These are phyloP conservation scores for Sylvia atricapilla DNA, from an alignment of 2,113 vertebrate species.

Conservation along the genomic window DNA sequence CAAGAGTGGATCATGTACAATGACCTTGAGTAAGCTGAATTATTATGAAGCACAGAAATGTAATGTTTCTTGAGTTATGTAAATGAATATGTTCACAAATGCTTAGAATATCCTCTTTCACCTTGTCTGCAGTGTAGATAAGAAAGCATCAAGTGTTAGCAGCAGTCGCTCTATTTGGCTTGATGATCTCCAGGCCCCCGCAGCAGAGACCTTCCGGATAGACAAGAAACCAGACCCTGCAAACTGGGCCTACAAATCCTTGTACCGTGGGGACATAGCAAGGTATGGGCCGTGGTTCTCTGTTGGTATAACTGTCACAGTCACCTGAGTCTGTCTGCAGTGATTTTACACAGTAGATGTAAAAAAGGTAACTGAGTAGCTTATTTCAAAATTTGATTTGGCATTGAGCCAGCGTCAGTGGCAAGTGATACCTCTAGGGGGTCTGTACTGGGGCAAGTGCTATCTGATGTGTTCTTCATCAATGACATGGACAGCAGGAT, in stretches of 20 bases:
- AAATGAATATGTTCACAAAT: neutral
- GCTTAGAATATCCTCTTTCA: neutral
- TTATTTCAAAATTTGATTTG: neutral
- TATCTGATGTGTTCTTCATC: neutral
- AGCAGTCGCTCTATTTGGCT: constrained; percentile 78
- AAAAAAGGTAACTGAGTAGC: neutral
- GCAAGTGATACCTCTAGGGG: neutral
- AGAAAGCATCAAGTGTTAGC: neutral
- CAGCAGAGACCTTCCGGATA: constrained; percentile 79
- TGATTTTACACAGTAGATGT: neutral
- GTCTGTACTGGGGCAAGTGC: neutral
- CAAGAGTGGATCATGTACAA: neutral
- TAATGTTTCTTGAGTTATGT: neutral
- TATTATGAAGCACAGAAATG: neutral
- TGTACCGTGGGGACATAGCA: constrained; percentile 90
- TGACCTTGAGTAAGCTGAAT: neutral
- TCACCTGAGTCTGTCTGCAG: neutral
- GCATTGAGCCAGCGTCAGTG: neutral
- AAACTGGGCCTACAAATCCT: constrained; percentile 95
- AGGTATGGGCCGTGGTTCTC: constrained; percentile 69
- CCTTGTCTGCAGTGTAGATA: constrained; percentile 54
- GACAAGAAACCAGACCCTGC: constrained; percentile 87
- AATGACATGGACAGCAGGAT: neutral
- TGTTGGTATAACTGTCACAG: accelerated
- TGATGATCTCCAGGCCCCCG: constrained; percentile 80